Evolutionary conservation across 1,140 invertebrate genomes (phyloP).

Genomic region (Drosophila melanogaster): Release_6_plus_ISO1_MT NT_033777.3:4875001-4875500

Average conservation of each 20-base stretch:
- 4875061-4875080: no score
- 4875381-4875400: conserved; percentile 81
- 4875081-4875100: no score
- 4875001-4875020: no score
- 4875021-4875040: no score
- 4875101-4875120: no score
- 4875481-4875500: conserved; percentile 57
- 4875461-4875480: conserved; percentile 40
- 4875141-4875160: no score
- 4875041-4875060: no score
- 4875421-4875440: conserved; percentile 77
- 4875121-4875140: no score
- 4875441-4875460: conserved; percentile 45
- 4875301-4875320: conserved; percentile 23
- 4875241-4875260: conserved; percentile 78
- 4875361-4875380: conserved; percentile 72
- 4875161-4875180: not conserved
- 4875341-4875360: conserved; percentile 29
- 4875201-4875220: not conserved
- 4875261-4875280: conserved; percentile 63
- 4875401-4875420: conserved; percentile 55
- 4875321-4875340: conserved; percentile 7
- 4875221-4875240: conserved; percentile 58
- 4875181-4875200: not conserved
- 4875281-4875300: conserved; percentile 34